Evolutionary conservation across 1,140 invertebrate genomes (phyloP).

Genomic region (Drosophila cardini): DNA sequence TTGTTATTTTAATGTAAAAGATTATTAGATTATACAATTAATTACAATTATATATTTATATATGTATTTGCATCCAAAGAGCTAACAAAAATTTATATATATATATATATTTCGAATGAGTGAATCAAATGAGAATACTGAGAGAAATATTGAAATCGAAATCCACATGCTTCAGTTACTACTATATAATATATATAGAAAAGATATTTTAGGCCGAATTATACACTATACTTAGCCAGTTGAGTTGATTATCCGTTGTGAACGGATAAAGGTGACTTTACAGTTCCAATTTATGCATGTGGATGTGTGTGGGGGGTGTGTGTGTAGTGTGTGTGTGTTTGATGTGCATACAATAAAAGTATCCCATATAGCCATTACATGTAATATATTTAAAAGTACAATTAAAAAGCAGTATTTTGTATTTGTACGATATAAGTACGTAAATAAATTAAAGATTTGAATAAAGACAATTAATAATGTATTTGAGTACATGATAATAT

Average conservation of each 20-base stretch:
- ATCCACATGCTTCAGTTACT: constrained; percentile 5
- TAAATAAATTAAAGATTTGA: constrained; percentile 52
- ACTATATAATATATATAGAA: constrained; percentile 1
- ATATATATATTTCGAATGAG: constrained; percentile 40
- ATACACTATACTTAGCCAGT: constrained; percentile 30
- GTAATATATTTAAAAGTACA: constrained; percentile 52
- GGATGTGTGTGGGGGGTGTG: no score
- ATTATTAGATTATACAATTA: constrained; percentile 65
- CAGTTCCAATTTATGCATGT: background rate
- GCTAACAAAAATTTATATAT: constrained; percentile 66
- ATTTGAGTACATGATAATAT: constrained; percentile 73
- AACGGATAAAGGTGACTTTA: background rate
- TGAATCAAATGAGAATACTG: constrained; percentile 12
- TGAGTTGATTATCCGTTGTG: constrained; percentile 1
- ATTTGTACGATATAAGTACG: constrained; percentile 56
- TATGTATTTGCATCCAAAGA: constrained; percentile 49
- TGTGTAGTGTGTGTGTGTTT: background rate
- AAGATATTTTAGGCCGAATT: background rate
- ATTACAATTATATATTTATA: constrained; percentile 56
- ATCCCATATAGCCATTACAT: constrained; percentile 68
- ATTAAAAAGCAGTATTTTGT: constrained; percentile 59
- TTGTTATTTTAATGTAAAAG: constrained; percentile 40
- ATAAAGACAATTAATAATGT: constrained; percentile 51
- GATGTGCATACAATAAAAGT: constrained; percentile 56
- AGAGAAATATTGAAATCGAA: constrained; percentile 23